phyloP scores from a whole-genome alignment of 2,797 vertebrate genomes.

The Gymnoscopelus braueri region DNA sequence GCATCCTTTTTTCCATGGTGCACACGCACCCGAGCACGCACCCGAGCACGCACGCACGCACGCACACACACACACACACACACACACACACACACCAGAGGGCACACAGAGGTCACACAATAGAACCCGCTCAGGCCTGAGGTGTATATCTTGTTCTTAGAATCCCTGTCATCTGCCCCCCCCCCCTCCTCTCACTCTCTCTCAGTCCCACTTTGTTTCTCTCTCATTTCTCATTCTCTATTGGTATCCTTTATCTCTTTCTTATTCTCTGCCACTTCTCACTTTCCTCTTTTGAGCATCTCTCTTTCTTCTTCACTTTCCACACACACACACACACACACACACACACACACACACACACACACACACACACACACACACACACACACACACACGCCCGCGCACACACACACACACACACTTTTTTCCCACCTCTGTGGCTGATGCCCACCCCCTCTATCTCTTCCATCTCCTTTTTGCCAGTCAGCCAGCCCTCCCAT shows the following conservation, averaged over 20 bases:
- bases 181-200: conserved; percentile 9
- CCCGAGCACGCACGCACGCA: conserved; percentile 1
- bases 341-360: too few species aligned
- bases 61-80: not conserved
- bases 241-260: too few species aligned
- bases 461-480: conserved; percentile 21
- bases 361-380: too few species aligned
- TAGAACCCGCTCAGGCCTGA: conserved; percentile 58
- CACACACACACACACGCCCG: too few species aligned
- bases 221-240: not conserved
- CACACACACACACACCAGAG: conserved; percentile 21
- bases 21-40: conserved; percentile 8
- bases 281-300: not conserved
- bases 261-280: too few species aligned
- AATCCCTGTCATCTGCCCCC: conserved; percentile 64
- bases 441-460: conserved; percentile 26
- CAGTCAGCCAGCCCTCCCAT: conserved; percentile 36
- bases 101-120: conserved; percentile 26
- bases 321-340: too few species aligned
- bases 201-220: not conserved
- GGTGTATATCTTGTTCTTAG: conserved; percentile 56
- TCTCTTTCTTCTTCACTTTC: not conserved
- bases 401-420: not conserved
- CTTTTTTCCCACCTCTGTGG: conserved; percentile 28
- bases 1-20: conserved; percentile 27